Conservation (phyloP, 2,797 vertebrate genomes). For the Gadopsis marmoratus region DNA sequence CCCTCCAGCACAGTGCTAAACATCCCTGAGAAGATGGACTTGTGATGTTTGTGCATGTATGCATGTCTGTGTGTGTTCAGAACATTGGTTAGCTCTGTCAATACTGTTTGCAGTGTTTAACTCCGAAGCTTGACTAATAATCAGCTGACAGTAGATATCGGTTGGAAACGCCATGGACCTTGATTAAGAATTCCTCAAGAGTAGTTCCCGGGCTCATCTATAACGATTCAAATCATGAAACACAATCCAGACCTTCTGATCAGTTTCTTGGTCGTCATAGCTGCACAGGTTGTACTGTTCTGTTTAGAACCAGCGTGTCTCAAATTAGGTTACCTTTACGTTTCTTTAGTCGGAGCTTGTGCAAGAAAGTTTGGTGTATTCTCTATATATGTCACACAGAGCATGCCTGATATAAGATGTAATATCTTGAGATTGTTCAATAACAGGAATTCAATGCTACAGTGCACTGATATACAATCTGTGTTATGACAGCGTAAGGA, state of each 20-base stretch:
- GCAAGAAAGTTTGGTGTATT: background rate
- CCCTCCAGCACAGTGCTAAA: slow-evolving; percentile 54
- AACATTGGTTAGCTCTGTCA: slow-evolving; percentile 11
- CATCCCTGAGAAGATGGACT: slow-evolving; percentile 76
- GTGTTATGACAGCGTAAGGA: slow-evolving; percentile 7
- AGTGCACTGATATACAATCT: slow-evolving; percentile 6
- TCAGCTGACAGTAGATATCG: slow-evolving; percentile 9
- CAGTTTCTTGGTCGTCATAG: background rate
- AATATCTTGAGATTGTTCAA: slow-evolving; percentile 1
- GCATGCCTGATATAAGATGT: slow-evolving; percentile 13
- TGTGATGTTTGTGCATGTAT: slow-evolving; percentile 68
- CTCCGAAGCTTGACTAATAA: slow-evolving; percentile 17
- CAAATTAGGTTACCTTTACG: background rate
- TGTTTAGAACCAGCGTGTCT: slow-evolving; percentile 11
- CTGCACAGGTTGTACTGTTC: background rate
- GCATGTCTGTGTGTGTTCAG: slow-evolving; percentile 7
- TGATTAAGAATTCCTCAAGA: background rate
- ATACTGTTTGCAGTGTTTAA: slow-evolving; percentile 25
- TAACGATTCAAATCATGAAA: background rate
- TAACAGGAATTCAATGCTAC: slow-evolving; percentile 13
- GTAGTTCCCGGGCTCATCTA: background rate
- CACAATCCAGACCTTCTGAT: background rate
- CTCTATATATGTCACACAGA: background rate
- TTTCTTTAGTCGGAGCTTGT: slow-evolving; percentile 14
- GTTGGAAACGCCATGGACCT: background rate